Base-by-base conservation (phyloP, 2,113 vertebrate species). In the Tricholaema leucomelas region DNA sequence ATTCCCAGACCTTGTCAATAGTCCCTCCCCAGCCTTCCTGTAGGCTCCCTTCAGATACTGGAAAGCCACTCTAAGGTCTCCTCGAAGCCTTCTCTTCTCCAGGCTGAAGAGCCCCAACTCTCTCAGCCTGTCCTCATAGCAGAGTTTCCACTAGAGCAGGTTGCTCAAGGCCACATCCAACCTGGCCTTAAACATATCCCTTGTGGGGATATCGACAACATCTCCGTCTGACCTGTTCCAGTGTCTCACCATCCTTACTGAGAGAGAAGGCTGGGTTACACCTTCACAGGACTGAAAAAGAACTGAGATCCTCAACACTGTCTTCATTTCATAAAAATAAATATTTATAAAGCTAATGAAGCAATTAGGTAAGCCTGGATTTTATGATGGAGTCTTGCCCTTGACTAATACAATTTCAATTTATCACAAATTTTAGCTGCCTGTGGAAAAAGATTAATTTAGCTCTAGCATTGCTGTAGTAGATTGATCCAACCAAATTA, bases 261-360 rank as follows among this genome's bases (percentile, higher is more conserved):
- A 61, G 25, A 84, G 20, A 84, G 25, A 73, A 78, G 2, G 6
- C 54, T 63, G 64, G n/a, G 70, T 75, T 86, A 40, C 0, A 0
- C 36, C 17, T 79, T 61, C 58, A 88, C 8, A 36, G 46, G 36
- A 81, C 8, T 5, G 4, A 66, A 75, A 87, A 81, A 79, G 17
- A 31, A 38, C 40, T 50, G 46, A 79, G 36, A 76, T 46, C 36
- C 70, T 84, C 71, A 91, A 89, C 8, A 40, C 46, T 82, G 14
- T 56, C 78, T 91, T 52, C 4, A 61, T 72, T 90, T 81, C 70
- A 18, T 42, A 88, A 76, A 92, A 91, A 86, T 35, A 69, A 73
- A 50, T 93, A 84, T 81, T 94, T 90, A 72, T 61, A 75, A 65
- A 93, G 44, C 17, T 58, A 88, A 75, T 79, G 78, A 92, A 69